These are phyloP conservation scores for Apotomis betuletana DNA, from an alignment of 2,888 invertebrate genomes.

Conservation along the genomic window DNA sequence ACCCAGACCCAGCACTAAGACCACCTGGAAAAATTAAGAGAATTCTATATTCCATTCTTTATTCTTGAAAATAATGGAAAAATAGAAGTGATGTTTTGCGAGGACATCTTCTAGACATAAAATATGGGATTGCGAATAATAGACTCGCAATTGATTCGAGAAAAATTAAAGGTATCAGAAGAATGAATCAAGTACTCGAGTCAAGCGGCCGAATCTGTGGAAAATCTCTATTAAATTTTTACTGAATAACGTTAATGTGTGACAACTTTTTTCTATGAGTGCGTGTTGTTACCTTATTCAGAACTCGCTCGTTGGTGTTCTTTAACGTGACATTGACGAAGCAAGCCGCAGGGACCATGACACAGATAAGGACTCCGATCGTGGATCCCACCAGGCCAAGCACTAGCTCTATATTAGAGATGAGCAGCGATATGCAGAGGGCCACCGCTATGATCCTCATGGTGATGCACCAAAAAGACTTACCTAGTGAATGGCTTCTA, in stretches of 20 bases:
- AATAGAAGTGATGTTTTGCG: too few relatives aligned
- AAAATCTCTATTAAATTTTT: too few relatives aligned
- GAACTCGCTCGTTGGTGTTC: slow-evolving; percentile 90
- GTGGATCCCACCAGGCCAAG: slow-evolving; percentile 97
- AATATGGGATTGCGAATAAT: too few relatives aligned
- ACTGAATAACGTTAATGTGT: too few relatives aligned
- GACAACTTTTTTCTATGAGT: too few relatives aligned
- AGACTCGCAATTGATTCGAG: too few relatives aligned
- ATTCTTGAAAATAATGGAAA: not conserved
- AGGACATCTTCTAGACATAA: too few relatives aligned
- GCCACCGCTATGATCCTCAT: slow-evolving; percentile 89
- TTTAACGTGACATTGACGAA: slow-evolving; percentile 93
- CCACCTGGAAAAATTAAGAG: slow-evolving; percentile 79
- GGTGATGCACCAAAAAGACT: slow-evolving; percentile 84
- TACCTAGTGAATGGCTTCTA: too few relatives aligned
- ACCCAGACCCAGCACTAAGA: slow-evolving; percentile 91
- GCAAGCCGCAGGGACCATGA: slow-evolving; percentile 95
- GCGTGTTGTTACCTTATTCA: slow-evolving; percentile 87
- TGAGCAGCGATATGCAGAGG: slow-evolving; percentile 90
- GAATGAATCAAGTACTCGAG: too few relatives aligned
- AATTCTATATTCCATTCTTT: not conserved
- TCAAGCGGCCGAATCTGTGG: too few relatives aligned
- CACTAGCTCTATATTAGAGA: slow-evolving; percentile 97
- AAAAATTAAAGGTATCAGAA: too few relatives aligned
- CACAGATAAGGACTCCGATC: slow-evolving; percentile 96